A percentile compares a stretch with the other conserved stretches of the same genome.
Evolutionary conservation across 2,113 vertebrate species (phyloP).

Genomic region (Steatornis caripensis): DNA sequence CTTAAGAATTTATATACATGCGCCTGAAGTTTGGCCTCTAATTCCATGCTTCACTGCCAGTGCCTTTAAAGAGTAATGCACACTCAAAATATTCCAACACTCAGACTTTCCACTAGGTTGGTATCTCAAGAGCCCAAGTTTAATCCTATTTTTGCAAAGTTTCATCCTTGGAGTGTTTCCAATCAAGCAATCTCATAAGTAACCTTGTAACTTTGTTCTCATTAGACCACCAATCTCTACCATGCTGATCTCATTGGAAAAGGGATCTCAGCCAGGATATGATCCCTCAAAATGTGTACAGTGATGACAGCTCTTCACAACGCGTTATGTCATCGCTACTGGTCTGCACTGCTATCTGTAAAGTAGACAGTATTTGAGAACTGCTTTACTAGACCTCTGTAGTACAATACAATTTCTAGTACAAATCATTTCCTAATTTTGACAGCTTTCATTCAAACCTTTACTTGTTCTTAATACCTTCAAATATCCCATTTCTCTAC

Average conservation of each 20-base stretch:
- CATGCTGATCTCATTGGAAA: not conserved
- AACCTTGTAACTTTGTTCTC: not conserved
- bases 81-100: not conserved
- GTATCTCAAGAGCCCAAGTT: not conserved
- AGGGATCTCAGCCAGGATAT: not conserved
- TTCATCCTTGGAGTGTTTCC: not conserved
- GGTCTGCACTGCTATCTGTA: not conserved
- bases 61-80: not conserved
- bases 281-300: accelerated
- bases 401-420: not conserved
- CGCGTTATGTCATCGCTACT: not conserved
- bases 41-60: not conserved
- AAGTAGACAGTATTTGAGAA: not conserved
- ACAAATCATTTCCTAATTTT: not conserved
- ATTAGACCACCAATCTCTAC: not conserved
- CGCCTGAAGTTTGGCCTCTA: not conserved
- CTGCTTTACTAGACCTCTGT: not conserved
- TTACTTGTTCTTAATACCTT: not conserved
- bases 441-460: not conserved
- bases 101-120: not conserved
- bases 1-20: not conserved
- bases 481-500: not conserved
- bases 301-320: not conserved
- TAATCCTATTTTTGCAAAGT: not conserved
- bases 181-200: not conserved